Conservation (phyloP, 2,797 vertebrate species). For the Eutrigla gurnardus region DNA sequence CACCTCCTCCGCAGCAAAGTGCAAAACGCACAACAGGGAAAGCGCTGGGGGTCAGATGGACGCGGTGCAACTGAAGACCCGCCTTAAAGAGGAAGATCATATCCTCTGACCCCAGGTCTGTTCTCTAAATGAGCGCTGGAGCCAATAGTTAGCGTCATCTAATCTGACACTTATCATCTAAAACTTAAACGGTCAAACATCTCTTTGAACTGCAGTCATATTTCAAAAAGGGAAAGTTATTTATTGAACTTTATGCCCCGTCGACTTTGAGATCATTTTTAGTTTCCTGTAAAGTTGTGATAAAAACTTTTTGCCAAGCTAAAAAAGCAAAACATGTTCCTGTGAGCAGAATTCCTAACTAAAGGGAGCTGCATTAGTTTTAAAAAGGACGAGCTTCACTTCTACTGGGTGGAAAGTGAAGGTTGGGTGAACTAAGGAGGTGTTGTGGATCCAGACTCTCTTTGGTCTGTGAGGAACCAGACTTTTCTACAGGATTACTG, state of each 20-base stretch:
- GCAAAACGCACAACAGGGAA: constrained; percentile 24
- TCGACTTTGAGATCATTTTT: neutral
- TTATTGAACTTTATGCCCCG: neutral
- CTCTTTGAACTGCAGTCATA: neutral
- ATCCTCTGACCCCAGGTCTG: neutral
- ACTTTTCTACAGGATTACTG: constrained; percentile 19
- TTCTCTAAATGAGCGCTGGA: constrained; percentile 10
- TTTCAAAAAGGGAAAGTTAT: neutral
- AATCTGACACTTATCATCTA: constrained; percentile 1
- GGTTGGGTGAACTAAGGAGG: constrained; percentile 39
- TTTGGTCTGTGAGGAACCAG: constrained; percentile 6
- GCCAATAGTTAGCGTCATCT: neutral
- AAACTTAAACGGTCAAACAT: neutral
- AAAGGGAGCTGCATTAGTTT: constrained; percentile 13
- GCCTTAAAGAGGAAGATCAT: constrained; percentile 14
- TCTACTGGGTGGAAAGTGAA: constrained; percentile 14
- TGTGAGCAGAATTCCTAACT: constrained; percentile 15
- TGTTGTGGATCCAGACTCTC: constrained; percentile 6
- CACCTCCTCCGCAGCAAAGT: constrained; percentile 36
- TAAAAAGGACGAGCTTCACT: constrained; percentile 24
- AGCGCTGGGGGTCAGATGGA: constrained; percentile 22
- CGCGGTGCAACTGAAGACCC: neutral
- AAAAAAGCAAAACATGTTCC: neutral
- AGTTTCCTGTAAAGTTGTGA: neutral
- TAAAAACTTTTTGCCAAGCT: neutral